Conservation (phyloP, 2,888 invertebrate species). For the Dendrolimus houi region DNA sequence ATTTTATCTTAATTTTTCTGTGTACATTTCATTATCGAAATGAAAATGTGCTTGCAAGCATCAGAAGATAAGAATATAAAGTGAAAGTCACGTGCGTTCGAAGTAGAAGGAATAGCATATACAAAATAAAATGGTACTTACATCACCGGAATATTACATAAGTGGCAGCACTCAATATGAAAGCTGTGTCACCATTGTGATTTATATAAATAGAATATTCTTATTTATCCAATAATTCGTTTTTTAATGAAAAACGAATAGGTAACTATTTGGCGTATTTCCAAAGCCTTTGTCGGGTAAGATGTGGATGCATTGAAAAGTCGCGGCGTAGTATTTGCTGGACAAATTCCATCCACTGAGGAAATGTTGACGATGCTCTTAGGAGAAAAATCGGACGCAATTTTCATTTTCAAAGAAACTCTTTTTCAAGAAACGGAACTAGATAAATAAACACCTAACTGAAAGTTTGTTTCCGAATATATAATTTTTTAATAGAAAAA, state of each 20-base stretch:
- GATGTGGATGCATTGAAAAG: conserved; percentile 16
- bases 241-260: conserved; percentile 7
- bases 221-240: not conserved
- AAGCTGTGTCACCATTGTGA: conserved; percentile 4
- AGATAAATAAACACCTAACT: not conserved
- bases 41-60: no score
- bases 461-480: no score
- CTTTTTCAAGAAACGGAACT: not conserved
- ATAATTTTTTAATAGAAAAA: no score
- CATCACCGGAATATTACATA: no score
- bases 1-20: no score
- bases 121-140: no score
- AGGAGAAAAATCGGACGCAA: conserved; percentile 23
- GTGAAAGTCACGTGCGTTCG: no score
- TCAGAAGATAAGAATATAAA: no score
- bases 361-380: conserved; percentile 27
- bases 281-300: conserved; percentile 15
- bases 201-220: conserved; percentile 2
- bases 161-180: no score
- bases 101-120: no score
- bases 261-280: conserved; percentile 17
- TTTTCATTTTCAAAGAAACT: conserved; percentile 19
- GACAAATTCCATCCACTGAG: conserved; percentile 29
- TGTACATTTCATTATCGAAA: no score
- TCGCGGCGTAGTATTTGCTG: conserved; percentile 26